Conservation (phyloP, 2,888 invertebrate genomes). For the Andrena bucephala region DNA sequence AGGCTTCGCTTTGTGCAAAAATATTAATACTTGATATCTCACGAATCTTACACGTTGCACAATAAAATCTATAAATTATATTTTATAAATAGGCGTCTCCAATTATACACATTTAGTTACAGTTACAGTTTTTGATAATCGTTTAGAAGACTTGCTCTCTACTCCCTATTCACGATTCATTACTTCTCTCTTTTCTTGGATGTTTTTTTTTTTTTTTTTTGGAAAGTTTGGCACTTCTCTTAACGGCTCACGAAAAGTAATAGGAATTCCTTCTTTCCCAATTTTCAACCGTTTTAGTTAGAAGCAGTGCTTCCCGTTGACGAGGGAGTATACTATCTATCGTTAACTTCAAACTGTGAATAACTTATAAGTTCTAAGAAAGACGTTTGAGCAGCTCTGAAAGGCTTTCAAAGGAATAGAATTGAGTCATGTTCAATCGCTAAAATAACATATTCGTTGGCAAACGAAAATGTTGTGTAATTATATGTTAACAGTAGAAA, state of each 20-base stretch:
- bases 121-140: conserved; percentile 22
- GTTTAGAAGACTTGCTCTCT: conserved; percentile 28
- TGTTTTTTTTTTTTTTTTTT: conserved; percentile 20
- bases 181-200: conserved; percentile 7
- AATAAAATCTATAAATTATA: conserved; percentile 54
- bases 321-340: conserved; percentile 10
- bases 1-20: conserved; percentile 72
- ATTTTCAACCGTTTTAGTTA: not conserved
- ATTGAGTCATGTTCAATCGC: not conserved
- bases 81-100: conserved; percentile 51
- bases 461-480: conserved; percentile 15
- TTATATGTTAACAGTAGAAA: conserved; percentile 30
- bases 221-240: conserved; percentile 68
- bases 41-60: conserved; percentile 64
- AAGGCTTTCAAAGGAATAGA: conserved; percentile 1
- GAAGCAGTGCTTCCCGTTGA: not conserved
- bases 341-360: not conserved
- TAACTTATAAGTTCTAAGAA: not conserved
- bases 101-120: conserved; percentile 44
- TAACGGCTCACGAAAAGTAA: conserved; percentile 48
- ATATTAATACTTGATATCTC: conserved; percentile 69
- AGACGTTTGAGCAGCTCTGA: conserved; percentile 1
- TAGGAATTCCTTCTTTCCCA: conserved; percentile 40
- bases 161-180: conserved; percentile 26
- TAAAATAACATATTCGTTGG: conserved; percentile 1